Evolutionary conservation across 2,113 vertebrate genomes (phyloP).

Genomic region (Notiomystis cincta): DNA sequence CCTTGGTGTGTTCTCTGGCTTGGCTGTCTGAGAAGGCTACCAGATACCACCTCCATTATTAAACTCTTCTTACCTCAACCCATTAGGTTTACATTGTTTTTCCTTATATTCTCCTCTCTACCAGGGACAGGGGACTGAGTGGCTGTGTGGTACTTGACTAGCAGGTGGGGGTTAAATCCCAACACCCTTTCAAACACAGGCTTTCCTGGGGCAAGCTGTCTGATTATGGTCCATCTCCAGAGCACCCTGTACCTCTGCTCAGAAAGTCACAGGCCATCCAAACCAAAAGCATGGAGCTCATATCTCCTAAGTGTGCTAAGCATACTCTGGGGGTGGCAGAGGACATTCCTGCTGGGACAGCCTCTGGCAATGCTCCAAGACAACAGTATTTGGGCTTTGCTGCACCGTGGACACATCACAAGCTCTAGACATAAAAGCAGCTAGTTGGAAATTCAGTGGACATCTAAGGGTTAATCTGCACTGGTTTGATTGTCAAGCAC

Average conservation of each 20-base stretch:
- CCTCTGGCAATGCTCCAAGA: neutral
- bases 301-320: neutral
- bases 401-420: neutral
- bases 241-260: neutral
- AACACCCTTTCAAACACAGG: neutral
- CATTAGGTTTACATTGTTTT: neutral
- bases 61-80: neutral
- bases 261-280: neutral
- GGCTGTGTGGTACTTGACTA: neutral
- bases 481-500: slow-evolving; percentile 16
- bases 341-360: neutral
- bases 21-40: neutral
- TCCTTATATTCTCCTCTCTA: neutral
- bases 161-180: neutral
- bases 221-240: neutral
- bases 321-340: neutral
- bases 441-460: neutral
- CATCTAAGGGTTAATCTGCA: neutral
- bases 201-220: neutral
- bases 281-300: neutral
- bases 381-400: neutral
- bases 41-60: neutral
- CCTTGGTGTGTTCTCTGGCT: neutral
- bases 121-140: neutral
- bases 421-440: neutral